phyloP scores from a whole-genome alignment of 2,888 invertebrate species.

The Melieria crassipennis region DNA sequence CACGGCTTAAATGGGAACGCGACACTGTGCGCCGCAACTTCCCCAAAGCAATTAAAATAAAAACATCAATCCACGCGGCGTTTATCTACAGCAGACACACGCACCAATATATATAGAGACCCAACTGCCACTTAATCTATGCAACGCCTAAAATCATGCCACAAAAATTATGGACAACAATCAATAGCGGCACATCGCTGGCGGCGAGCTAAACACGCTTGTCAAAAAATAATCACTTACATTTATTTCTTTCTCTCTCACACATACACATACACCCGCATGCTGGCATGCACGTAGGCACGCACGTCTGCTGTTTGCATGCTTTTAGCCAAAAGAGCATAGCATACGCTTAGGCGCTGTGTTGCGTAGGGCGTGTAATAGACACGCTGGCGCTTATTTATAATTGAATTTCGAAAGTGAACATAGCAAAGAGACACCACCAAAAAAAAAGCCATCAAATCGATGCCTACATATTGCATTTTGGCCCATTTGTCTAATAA shows the following conservation, averaged over 20 bases:
- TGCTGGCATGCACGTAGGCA: neutral
- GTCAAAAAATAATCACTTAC: conserved; percentile 10
- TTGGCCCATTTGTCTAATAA: conserved; percentile 20
- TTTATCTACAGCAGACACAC: too few relatives aligned
- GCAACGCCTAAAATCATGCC: conserved; percentile 13
- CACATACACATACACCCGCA: neutral
- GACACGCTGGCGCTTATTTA: conserved; percentile 2
- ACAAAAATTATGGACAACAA: conserved; percentile 3
- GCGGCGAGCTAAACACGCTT: conserved; percentile 7
- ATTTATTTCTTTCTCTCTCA: neutral
- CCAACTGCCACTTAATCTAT: neutral
- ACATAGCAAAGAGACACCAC: neutral
- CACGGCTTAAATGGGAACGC: too few relatives aligned
- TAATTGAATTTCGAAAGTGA: conserved; percentile 16
- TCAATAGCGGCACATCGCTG: neutral
- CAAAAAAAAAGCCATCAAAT: neutral
- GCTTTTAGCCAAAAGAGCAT: neutral
- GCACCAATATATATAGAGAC: too few relatives aligned
- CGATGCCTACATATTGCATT: neutral
- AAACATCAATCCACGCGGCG: too few relatives aligned
- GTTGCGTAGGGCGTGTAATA: neutral
- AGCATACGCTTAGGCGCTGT: neutral
- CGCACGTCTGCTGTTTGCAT: neutral
- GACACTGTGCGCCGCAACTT: too few relatives aligned
- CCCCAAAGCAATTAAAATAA: too few relatives aligned